phyloP scores from a whole-genome alignment of 2,888 invertebrate species.

The Eristalis tenax region DNA sequence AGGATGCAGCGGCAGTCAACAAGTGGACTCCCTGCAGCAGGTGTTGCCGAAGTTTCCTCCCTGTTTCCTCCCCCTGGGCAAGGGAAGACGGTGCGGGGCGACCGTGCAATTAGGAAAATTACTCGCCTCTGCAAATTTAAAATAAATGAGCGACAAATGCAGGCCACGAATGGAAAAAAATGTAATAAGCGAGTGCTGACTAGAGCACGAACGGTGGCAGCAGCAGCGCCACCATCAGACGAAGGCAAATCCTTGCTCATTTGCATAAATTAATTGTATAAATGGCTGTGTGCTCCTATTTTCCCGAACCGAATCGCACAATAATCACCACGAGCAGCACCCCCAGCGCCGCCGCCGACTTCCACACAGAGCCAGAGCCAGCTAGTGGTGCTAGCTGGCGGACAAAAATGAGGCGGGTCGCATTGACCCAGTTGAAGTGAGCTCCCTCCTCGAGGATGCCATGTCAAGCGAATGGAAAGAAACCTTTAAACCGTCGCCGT shows the following conservation, averaged over 20 bases:
- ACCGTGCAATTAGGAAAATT: conserved; percentile 64
- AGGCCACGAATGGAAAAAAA: conserved; percentile 36
- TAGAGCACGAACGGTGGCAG: neutral
- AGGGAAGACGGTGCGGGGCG: neutral
- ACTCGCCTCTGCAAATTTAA: conserved; percentile 61
- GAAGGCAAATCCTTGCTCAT: conserved; percentile 56
- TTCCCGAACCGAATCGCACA: conserved; percentile 59
- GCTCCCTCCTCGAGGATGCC: conserved; percentile 53
- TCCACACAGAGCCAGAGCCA: neutral
- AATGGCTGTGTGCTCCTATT: conserved; percentile 65
- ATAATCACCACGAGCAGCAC: conserved; percentile 58
- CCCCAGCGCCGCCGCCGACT: neutral
- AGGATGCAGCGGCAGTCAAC: conserved; percentile 57
- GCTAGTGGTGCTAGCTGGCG: neutral
- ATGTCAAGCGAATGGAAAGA: conserved; percentile 42
- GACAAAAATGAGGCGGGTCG: neutral
- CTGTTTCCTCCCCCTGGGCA: neutral
- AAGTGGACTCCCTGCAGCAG: conserved; percentile 37
- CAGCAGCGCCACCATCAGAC: neutral
- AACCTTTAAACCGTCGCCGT: neutral
- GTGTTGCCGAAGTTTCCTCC: neutral
- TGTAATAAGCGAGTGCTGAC: conserved; percentile 35
- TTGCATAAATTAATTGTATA: conserved; percentile 72
- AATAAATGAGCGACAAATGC: conserved; percentile 69
- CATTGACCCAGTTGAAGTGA: conserved; percentile 59